phyloP scores from a whole-genome alignment of 64 coral and sea anemone species.

The Trachythela sp. region DNA sequence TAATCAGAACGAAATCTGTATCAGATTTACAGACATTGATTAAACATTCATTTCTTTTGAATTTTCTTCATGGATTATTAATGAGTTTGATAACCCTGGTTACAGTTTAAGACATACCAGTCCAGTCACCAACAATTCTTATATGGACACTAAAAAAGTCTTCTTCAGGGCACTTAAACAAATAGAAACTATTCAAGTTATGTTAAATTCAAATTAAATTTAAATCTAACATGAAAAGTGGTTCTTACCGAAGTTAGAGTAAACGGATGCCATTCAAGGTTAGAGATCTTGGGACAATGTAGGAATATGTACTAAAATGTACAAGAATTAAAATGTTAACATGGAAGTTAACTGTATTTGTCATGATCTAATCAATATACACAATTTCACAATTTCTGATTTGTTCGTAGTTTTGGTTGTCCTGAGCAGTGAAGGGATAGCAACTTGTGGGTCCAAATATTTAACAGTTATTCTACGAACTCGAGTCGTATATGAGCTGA shows the following conservation, averaged over 20 bases:
- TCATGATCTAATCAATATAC: not conserved
- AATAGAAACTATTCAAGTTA: not conserved
- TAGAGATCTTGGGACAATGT: conserved; percentile 75
- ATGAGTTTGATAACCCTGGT: too few species aligned
- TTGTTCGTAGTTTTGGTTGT: too few species aligned
- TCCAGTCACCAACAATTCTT: conserved; percentile 89
- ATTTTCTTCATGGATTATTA: too few species aligned
- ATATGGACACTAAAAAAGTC: conserved; percentile 93
- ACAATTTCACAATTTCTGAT: too few species aligned
- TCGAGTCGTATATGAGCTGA: too few species aligned
- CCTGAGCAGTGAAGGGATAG: too few species aligned
- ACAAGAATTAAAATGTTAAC: not conserved
- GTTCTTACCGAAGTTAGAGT: conserved; percentile 89
- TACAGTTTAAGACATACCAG: conserved; percentile 36
- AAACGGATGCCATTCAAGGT: conserved; percentile 94
- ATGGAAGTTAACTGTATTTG: not conserved
- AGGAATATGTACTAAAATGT: conserved; percentile 78
- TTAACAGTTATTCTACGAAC: too few species aligned
- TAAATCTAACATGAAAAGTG: not conserved
- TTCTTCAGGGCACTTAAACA: conserved; percentile 75
- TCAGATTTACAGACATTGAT: too few species aligned
- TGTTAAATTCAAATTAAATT: not conserved
- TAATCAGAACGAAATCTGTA: too few species aligned
- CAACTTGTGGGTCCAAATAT: too few species aligned
- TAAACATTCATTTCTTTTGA: too few species aligned